Conservation (phyloP, 2,113 vertebrate species). For the Hypocryptadius cinnamomeus region DNA sequence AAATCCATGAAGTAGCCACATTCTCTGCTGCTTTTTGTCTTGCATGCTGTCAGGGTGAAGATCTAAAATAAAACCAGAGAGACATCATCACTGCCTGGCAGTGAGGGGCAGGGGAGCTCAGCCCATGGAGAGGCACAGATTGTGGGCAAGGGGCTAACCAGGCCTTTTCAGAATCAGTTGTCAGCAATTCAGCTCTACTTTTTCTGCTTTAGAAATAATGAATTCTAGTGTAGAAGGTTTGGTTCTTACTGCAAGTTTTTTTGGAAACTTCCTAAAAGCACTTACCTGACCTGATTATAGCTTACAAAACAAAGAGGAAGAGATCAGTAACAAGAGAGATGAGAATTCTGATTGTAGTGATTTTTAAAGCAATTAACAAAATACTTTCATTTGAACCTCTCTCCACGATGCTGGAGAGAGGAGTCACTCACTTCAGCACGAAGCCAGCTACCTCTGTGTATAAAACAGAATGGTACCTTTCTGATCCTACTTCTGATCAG, state of each 20-base stretch:
- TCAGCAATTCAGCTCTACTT: not conserved
- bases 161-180: not conserved
- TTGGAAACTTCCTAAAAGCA: not conserved
- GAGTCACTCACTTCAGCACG: not conserved
- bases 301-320: not conserved
- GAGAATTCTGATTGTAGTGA: not conserved
- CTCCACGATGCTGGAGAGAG: not conserved
- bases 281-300: conserved; percentile 25
- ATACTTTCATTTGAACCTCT: not conserved
- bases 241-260: not conserved
- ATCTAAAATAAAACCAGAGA: conserved; percentile 65
- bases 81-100: not conserved
- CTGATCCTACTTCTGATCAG: not conserved
- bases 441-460: not conserved
- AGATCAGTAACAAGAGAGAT: not conserved
- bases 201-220: not conserved
- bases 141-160: not conserved
- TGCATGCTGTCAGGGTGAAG: conserved; percentile 52
- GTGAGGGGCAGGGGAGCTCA: not conserved
- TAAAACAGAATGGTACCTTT: not conserved
- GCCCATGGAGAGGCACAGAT: not conserved
- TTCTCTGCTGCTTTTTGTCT: conserved; percentile 75
- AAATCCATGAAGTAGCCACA: conserved; percentile 76
- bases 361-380: not conserved
- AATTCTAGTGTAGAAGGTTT: not conserved